phyloP scores from a whole-genome alignment of 2,888 invertebrate genomes.

The Folsomia manolachei region DNA sequence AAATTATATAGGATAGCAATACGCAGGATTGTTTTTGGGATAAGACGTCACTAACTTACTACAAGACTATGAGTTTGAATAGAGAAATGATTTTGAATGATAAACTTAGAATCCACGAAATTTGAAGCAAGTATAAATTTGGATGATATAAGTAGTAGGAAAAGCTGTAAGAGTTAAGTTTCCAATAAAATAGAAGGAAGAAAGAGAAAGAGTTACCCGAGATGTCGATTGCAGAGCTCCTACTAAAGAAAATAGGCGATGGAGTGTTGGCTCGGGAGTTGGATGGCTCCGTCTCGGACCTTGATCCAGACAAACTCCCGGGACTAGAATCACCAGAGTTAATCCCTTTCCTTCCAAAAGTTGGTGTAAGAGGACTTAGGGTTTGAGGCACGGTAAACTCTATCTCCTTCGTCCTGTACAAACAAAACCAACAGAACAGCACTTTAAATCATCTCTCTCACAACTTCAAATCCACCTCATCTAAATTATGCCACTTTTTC shows the following conservation, averaged over 20 bases:
- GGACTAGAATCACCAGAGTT: constrained; percentile 48
- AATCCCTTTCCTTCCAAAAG: constrained; percentile 46
- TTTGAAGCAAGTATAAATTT: background rate
- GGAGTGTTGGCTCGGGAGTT: constrained; percentile 47
- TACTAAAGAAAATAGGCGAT: constrained; percentile 47
- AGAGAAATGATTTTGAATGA: too few species aligned
- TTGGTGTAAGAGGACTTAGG: constrained; percentile 47
- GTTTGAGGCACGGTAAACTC: constrained; percentile 50
- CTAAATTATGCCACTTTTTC: background rate
- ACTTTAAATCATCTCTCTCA: background rate
- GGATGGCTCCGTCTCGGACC: constrained; percentile 48
- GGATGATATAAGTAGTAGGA: background rate
- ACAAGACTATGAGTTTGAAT: too few species aligned
- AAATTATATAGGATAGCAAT: too few species aligned
- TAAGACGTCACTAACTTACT: too few species aligned
- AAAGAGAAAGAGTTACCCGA: constrained; percentile 42
- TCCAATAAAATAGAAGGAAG: too few species aligned
- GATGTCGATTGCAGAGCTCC: constrained; percentile 38
- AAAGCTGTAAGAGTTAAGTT: too few species aligned
- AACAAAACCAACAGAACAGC: background rate
- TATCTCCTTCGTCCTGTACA: constrained; percentile 46
- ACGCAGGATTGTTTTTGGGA: too few species aligned
- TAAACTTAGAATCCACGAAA: too few species aligned
- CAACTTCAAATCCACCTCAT: background rate
- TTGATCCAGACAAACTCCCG: constrained; percentile 46